Conservation (phyloP, 2,888 invertebrate genomes). For the Meloe dianella region DNA sequence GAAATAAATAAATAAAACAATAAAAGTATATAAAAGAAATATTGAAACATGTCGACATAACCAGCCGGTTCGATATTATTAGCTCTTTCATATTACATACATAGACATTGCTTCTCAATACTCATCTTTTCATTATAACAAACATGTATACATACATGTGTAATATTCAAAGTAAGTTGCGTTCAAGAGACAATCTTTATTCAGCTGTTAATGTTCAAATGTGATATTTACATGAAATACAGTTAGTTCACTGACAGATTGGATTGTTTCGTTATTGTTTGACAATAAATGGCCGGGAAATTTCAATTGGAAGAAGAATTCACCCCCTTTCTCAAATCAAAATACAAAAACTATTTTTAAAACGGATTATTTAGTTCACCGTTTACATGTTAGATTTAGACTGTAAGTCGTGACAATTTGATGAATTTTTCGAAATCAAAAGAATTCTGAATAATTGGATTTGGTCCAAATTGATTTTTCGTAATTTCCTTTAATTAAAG, state of each 20-base stretch:
- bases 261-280: not conserved
- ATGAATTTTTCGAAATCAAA: not conserved
- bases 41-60: constrained; percentile 27
- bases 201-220: constrained; percentile 27
- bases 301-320: not conserved
- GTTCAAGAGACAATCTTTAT: constrained; percentile 18
- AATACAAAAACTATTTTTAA: not conserved
- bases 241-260: constrained; percentile 2
- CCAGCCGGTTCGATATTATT: constrained; percentile 24
- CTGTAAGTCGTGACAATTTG: not conserved
- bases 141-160: not conserved
- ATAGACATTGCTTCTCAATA: constrained; percentile 4
- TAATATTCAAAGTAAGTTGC: not conserved
- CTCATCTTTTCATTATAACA: constrained; percentile 6
- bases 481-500: not conserved
- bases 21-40: constrained; percentile 16
- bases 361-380: no score
- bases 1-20: not conserved
- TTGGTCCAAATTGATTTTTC: constrained; percentile 4
- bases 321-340: not conserved
- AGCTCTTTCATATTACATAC: constrained; percentile 14
- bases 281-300: not conserved
- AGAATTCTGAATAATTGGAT: not conserved
- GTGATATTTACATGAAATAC: constrained; percentile 21
- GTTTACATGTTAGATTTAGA: no score